phyloP scores from a whole-genome alignment of 2,797 vertebrate genomes.

The Buphagus erythrorhynchus region DNA sequence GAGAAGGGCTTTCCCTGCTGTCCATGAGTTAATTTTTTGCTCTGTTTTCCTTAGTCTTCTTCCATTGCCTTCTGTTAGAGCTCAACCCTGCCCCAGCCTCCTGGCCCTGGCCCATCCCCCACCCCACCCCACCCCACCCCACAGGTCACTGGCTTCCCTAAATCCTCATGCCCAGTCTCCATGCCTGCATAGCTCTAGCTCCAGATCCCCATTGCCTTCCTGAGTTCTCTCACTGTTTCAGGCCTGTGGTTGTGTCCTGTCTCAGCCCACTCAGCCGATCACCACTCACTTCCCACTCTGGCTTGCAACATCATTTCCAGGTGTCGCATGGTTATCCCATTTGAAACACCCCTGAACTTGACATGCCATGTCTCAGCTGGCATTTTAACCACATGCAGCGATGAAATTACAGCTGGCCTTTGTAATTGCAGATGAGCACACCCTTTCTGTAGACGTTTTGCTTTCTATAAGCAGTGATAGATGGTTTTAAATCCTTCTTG shows the following conservation, averaged over 20 bases:
- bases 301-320: neutral
- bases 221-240: neutral
- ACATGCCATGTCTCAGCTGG: neutral
- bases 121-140: fast-evolving
- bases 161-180: neutral
- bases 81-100: neutral
- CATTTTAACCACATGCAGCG: neutral
- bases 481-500: neutral
- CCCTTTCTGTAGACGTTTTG: neutral
- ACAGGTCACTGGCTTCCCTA: neutral
- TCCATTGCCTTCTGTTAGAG: neutral
- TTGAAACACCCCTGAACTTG: neutral
- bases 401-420: neutral
- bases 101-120: neutral
- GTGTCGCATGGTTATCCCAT: neutral
- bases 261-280: neutral
- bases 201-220: fast-evolving
- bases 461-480: neutral
- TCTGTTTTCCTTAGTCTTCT: neutral
- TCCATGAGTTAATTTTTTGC: neutral
- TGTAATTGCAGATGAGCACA: neutral
- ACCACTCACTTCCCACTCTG: neutral
- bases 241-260: neutral
- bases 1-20: neutral
- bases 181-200: neutral